Percentiles rank a stretch among this genome's conserved stretches.
Evolutionary conservation across 2,113 vertebrate species (phyloP).

Genomic region (Apistogramma diplotaenia): DNA sequence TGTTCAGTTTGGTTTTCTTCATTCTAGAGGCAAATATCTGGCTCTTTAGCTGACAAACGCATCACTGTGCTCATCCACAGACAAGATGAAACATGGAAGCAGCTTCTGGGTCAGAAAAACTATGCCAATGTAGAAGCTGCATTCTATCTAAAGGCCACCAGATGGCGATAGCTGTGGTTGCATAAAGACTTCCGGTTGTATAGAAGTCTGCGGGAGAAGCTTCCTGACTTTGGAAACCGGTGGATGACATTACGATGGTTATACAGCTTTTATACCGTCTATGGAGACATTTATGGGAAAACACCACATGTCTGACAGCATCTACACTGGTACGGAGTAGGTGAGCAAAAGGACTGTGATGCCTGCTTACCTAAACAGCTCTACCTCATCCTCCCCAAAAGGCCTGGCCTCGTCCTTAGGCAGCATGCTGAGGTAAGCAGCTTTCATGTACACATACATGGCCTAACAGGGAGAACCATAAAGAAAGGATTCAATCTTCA

Average conservation of each 20-base stretch:
- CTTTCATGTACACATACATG: conserved; percentile 87
- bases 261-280: neutral
- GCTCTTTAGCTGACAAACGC: neutral
- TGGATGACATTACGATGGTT: neutral
- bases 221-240: neutral
- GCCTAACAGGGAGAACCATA: conserved; percentile 58
- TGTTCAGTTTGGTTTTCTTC: neutral
- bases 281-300: neutral
- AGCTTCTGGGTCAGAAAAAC: neutral
- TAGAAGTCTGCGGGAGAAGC: too few species aligned
- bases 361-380: conserved; percentile 78
- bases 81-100: neutral
- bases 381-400: conserved; percentile 80
- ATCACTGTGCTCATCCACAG: neutral
- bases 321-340: neutral
- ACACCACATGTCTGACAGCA: neutral
- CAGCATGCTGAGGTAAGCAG: conserved; percentile 84
- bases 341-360: neutral
- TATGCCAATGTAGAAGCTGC: neutral
- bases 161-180: neutral
- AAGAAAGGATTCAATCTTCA: neutral
- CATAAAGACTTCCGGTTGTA: too few species aligned
- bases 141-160: neutral
- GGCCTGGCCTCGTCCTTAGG: conserved; percentile 72
- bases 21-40: neutral